Evolutionary conservation across 2,113 vertebrate genomes (phyloP).

Genomic region (Syngnathus floridae): DNA sequence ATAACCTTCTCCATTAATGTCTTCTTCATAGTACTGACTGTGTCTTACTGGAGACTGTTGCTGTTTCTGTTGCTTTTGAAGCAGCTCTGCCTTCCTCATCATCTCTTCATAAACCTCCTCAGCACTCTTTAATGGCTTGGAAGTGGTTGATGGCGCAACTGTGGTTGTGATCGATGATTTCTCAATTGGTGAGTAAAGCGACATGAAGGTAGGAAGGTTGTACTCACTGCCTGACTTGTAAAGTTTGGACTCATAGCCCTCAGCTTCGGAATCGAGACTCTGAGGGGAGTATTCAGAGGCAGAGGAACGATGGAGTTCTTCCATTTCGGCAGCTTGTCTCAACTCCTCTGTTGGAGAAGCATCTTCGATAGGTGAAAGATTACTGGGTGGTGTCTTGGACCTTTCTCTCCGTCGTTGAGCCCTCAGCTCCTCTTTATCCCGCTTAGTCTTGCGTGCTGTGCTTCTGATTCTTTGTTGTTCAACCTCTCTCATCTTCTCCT

Average conservation of each 20-base stretch:
- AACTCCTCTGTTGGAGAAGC: constrained; percentile 95
- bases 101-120: constrained; percentile 98
- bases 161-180: constrained; percentile 68
- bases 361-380: constrained; percentile 94
- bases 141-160: constrained; percentile 65
- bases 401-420: constrained; percentile 92
- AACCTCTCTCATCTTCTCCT: constrained; percentile 97
- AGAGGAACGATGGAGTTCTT: constrained; percentile 95
- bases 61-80: constrained; percentile 81
- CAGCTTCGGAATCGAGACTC: constrained; percentile 86
- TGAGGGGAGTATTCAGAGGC: constrained; percentile 96
- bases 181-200: constrained; percentile 91
- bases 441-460: constrained; percentile 89
- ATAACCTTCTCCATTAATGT: constrained; percentile 78
- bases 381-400: constrained; percentile 96
- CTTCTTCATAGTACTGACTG: constrained; percentile 65
- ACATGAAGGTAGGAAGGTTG: constrained; percentile 96
- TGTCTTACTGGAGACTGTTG: constrained; percentile 68
- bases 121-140: constrained; percentile 88
- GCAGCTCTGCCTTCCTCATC: constrained; percentile 95
- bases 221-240: constrained; percentile 96
- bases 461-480: constrained; percentile 95
- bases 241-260: constrained; percentile 86
- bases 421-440: constrained; percentile 94
- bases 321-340: constrained; percentile 96